These are phyloP conservation scores for Pseudochirops corinnae DNA, from an alignment of 2,797 vertebrate species.

Conservation along the genomic window DNA sequence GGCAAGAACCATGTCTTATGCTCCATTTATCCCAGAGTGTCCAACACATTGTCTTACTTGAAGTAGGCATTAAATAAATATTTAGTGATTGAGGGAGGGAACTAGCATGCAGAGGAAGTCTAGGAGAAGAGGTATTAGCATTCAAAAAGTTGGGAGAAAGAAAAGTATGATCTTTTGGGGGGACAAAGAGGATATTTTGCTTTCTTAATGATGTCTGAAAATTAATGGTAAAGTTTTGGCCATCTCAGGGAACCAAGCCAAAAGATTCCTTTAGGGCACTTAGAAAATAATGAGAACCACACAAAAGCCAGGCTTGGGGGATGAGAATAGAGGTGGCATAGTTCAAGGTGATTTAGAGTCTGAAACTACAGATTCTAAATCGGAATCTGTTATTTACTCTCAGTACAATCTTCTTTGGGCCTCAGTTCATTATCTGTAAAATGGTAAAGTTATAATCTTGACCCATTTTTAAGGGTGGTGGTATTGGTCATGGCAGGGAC, in stretches of 20 bases:
- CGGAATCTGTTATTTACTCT: background rate
- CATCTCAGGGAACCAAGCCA: background rate
- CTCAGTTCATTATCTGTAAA: background rate
- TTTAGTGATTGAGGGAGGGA: background rate
- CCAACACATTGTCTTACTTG: background rate
- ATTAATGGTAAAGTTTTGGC: background rate
- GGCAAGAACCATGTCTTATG: background rate
- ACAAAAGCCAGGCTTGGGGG: background rate
- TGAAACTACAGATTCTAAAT: background rate
- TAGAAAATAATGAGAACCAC: background rate
- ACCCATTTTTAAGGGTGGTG: background rate
- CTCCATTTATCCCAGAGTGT: background rate
- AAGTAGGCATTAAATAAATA: background rate
- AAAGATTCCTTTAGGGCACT: background rate
- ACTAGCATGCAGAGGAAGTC: background rate
- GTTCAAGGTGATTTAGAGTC: no score
- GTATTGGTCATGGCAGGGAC: background rate
- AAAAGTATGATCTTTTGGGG: background rate
- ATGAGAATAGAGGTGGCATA: background rate
- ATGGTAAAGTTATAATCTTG: background rate
- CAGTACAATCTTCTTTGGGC: background rate
- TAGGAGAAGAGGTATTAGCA: conserved; percentile 8
- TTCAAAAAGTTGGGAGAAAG: background rate
- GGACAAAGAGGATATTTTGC: background rate
- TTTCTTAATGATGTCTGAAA: background rate